These are phyloP conservation scores for Drosophila suboccidentalis DNA, from an alignment of 2,888 invertebrate genomes.

Conservation along the genomic window DNA sequence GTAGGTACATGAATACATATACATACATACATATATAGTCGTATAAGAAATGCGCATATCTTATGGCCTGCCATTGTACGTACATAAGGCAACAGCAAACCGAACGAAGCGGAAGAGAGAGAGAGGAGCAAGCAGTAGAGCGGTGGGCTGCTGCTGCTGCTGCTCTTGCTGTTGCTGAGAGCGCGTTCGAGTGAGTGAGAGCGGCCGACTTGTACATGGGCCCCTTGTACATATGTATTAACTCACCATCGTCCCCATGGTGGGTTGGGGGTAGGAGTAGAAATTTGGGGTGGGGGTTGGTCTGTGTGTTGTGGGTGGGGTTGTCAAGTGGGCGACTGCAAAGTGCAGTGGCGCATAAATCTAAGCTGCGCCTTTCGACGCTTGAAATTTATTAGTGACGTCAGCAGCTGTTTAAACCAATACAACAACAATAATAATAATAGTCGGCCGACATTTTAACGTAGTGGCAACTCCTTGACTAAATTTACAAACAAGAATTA, in stretches of 20 bases:
- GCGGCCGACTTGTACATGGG: constrained; percentile 60
- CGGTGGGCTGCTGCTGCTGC: constrained; percentile 51
- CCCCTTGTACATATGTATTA: constrained; percentile 64
- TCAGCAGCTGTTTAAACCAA: constrained; percentile 42
- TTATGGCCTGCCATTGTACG: constrained; percentile 74
- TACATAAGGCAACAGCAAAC: constrained; percentile 57
- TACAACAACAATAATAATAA: constrained; percentile 4
- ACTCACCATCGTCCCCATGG: constrained; percentile 60
- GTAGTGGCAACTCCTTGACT: constrained; percentile 52
- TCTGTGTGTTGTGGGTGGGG: constrained; percentile 5
- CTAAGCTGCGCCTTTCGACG: constrained; percentile 55
- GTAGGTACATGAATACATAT: constrained; percentile 36
- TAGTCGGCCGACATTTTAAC: constrained; percentile 31
- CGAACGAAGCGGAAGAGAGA: constrained; percentile 51
- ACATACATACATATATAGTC: constrained; percentile 35
- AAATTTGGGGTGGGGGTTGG: constrained; percentile 11
- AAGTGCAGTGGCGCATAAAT: constrained; percentile 61
- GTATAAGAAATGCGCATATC: constrained; percentile 78
- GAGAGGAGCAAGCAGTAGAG: constrained; percentile 36
- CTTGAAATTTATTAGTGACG: constrained; percentile 60
- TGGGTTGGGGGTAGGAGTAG: constrained; percentile 25
- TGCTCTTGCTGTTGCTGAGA: constrained; percentile 36
- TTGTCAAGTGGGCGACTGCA: constrained; percentile 41
- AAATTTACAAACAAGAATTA: constrained; percentile 51
- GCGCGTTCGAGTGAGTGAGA: constrained; percentile 49